phyloP scores from a whole-genome alignment of 2,797 vertebrate genomes.

The Pristis pectinata region DNA sequence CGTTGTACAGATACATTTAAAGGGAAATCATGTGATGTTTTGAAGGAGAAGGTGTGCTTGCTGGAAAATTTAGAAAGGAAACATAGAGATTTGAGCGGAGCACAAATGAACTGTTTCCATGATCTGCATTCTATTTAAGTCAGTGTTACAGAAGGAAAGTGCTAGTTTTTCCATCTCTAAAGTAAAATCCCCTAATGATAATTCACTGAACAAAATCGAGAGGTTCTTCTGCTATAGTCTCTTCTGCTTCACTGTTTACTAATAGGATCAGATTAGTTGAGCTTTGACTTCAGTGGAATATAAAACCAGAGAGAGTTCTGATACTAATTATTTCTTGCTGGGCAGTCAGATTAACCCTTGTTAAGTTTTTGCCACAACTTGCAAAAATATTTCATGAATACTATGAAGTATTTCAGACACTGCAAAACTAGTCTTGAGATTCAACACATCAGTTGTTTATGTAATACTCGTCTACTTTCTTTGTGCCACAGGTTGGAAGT shows the following conservation, averaged over 20 bases:
- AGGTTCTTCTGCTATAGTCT: not conserved
- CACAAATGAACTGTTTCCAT: no score
- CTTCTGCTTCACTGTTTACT: not conserved
- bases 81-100: no score
- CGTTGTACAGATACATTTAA: no score
- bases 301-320: not conserved
- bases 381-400: not conserved
- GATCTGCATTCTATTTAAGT: no score
- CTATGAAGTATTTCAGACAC: not conserved
- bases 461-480: slow-evolving; percentile 35
- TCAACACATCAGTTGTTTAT: not conserved
- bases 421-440: not conserved
- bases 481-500: slow-evolving; percentile 79
- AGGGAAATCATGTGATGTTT: no score
- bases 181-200: not conserved
- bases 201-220: not conserved
- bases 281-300: not conserved
- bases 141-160: no score
- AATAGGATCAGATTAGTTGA: not conserved
- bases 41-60: no score
- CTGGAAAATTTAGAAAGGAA: no score
- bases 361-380: not conserved
- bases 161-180: not conserved
- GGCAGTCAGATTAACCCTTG: not conserved
- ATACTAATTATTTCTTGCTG: not conserved